Conservation (phyloP, 2,888 invertebrate species). For the Shargacucullia verbasci region DNA sequence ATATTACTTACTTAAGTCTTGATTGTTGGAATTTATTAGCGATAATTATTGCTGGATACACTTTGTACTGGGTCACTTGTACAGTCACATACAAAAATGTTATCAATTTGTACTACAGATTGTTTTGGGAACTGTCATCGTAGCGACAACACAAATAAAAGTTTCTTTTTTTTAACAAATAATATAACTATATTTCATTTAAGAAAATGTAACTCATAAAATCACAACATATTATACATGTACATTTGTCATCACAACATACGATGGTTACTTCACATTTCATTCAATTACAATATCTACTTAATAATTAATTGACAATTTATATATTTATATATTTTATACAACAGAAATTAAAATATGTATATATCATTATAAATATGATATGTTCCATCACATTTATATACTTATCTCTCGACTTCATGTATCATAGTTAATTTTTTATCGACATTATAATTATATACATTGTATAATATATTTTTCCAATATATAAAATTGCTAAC, state of each 20-base stretch:
- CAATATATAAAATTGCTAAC: conserved; percentile 16
- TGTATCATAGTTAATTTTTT: conserved; percentile 31
- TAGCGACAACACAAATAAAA: conserved; percentile 5
- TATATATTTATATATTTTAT: conserved; percentile 51
- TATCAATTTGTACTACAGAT: too few species aligned
- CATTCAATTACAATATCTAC: conserved; percentile 52
- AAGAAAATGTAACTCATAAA: conserved; percentile 69
- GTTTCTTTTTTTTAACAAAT: conserved; percentile 72
- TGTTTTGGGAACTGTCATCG: too few species aligned
- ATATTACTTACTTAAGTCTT: conserved; percentile 28
- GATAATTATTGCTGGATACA: too few species aligned
- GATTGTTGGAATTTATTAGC: conserved; percentile 6
- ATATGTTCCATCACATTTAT: conserved; percentile 76
- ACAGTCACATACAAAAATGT: too few species aligned
- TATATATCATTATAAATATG: conserved; percentile 68
- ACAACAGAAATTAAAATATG: conserved; percentile 52
- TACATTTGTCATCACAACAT: conserved; percentile 64
- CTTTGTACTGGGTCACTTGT: too few species aligned
- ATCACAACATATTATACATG: conserved; percentile 74
- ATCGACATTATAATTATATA: conserved; percentile 17
- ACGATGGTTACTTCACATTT: conserved; percentile 59
- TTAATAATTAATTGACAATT: conserved; percentile 55
- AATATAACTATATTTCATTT: conserved; percentile 78
- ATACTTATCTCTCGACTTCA: conserved; percentile 60
- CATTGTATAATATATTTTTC: conserved; percentile 5